Conservation (phyloP, 2,113 vertebrate genomes). For the Tauraco erythrolophus region DNA sequence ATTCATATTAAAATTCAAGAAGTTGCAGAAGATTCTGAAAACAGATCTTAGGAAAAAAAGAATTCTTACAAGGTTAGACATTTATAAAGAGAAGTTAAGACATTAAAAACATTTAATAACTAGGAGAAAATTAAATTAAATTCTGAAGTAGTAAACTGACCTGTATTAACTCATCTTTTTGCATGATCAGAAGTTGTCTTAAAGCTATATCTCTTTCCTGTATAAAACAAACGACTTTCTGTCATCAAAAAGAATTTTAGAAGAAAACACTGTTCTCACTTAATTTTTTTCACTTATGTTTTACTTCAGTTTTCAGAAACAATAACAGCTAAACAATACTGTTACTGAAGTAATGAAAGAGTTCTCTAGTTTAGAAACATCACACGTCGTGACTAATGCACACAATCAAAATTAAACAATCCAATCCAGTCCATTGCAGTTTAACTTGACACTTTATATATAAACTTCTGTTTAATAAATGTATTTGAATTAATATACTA, state of each 20-base stretch:
- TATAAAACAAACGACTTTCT: slow-evolving; percentile 35
- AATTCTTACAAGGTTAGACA: background rate
- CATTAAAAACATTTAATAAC: background rate
- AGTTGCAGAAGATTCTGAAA: background rate
- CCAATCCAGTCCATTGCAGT: background rate
- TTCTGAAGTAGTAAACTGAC: slow-evolving; percentile 70
- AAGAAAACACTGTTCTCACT: background rate
- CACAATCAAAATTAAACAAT: background rate
- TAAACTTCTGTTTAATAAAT: background rate
- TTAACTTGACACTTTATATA: background rate
- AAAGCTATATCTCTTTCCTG: slow-evolving; percentile 88
- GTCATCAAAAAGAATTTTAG: background rate
- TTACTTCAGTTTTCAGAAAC: background rate
- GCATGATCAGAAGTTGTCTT: slow-evolving; percentile 87
- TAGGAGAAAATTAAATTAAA: background rate
- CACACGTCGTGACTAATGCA: background rate
- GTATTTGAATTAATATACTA: background rate
- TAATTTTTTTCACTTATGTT: background rate
- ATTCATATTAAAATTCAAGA: background rate
- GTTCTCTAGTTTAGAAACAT: background rate
- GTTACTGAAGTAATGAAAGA: background rate
- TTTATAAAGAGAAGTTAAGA: background rate
- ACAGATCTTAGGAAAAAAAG: background rate
- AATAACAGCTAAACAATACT: background rate
- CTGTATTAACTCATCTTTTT: slow-evolving; percentile 86